Conservation (phyloP, 2,888 invertebrate genomes). For the Hirtodrosophila histrioides region DNA sequence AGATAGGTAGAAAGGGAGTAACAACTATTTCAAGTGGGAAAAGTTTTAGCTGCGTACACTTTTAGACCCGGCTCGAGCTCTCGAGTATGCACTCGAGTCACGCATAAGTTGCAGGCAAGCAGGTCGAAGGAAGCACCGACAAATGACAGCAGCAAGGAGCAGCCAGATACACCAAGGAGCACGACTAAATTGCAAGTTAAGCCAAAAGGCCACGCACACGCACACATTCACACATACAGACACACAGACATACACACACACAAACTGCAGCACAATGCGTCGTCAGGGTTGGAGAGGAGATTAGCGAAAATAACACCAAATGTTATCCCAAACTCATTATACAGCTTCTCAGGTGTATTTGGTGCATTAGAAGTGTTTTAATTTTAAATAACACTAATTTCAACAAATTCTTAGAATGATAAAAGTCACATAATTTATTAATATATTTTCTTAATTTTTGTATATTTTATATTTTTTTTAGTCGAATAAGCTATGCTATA, state of each 20-base stretch:
- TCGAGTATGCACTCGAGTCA: conserved; percentile 77
- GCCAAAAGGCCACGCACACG: conserved; percentile 67
- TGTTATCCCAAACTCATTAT: conserved; percentile 32
- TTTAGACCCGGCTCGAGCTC: conserved; percentile 64
- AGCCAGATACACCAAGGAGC: conserved; percentile 34
- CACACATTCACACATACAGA: conserved; percentile 17
- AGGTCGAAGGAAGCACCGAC: conserved; percentile 73
- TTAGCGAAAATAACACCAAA: conserved; percentile 31
- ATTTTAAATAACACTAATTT: too few relatives aligned
- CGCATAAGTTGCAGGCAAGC: conserved; percentile 75
- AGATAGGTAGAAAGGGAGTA: conserved; percentile 29
- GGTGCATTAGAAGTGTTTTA: too few relatives aligned
- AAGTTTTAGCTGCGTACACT: conserved; percentile 79
- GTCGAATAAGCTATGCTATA: too few relatives aligned
- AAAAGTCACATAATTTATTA: too few relatives aligned
- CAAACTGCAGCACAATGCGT: neutral
- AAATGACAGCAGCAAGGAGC: conserved; percentile 59
- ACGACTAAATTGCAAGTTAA: conserved; percentile 74
- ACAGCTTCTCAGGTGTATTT: neutral
- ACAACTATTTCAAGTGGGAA: conserved; percentile 77
- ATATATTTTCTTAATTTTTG: too few relatives aligned
- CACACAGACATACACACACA: conserved; percentile 8
- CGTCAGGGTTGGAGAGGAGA: conserved; percentile 21
- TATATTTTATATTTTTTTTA: too few relatives aligned
- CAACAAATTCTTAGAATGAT: too few relatives aligned